A percentile compares a stretch with the other conserved stretches of the same genome.
These are phyloP conservation scores for Dermolepida albohirtum DNA, from an alignment of 2,888 invertebrate genomes.

Conservation along the genomic window DNA sequence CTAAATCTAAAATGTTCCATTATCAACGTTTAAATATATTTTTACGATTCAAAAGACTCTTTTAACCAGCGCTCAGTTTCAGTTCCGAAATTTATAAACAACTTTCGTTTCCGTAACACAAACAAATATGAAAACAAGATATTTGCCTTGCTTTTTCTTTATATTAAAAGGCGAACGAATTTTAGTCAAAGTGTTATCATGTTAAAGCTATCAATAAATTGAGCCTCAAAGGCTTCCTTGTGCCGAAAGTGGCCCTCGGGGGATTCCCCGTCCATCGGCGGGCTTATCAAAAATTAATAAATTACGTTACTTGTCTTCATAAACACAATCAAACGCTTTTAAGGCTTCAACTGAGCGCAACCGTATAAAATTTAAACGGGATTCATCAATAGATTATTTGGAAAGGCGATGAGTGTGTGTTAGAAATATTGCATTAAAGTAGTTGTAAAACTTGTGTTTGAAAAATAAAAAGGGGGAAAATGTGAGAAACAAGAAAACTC, in stretches of 20 bases:
- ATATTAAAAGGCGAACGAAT: conserved; percentile 17
- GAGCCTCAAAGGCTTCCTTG: background rate
- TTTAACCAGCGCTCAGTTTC: too few species aligned
- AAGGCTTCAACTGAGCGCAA: background rate
- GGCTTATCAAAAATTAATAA: conserved; percentile 39
- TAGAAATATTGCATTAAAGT: too few species aligned
- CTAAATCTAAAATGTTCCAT: too few species aligned
- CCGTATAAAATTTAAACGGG: too few species aligned
- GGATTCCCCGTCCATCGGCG: conserved; percentile 21
- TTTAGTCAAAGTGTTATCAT: conserved; percentile 19
- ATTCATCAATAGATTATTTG: too few species aligned
- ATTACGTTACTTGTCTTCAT: conserved; percentile 31
- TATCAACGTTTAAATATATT: too few species aligned
- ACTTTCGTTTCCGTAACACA: too few species aligned
- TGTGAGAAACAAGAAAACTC: conserved; percentile 34
- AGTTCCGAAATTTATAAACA: too few species aligned
- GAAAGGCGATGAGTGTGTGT: too few species aligned
- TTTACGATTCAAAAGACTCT: too few species aligned
- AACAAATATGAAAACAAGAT: too few species aligned
- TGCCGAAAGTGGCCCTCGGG: conserved; percentile 1
- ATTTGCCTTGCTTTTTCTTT: too few species aligned
- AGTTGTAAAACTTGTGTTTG: conserved; percentile 6
- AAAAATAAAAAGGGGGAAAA: conserved; percentile 30
- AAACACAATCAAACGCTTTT: conserved; percentile 6
- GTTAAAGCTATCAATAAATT: conserved; percentile 36